Evolutionary conservation across 2,797 vertebrate genomes (phyloP), one percentile per base, ranked within the genome.

Genomic region (Gobio occitaniae): DNA sequence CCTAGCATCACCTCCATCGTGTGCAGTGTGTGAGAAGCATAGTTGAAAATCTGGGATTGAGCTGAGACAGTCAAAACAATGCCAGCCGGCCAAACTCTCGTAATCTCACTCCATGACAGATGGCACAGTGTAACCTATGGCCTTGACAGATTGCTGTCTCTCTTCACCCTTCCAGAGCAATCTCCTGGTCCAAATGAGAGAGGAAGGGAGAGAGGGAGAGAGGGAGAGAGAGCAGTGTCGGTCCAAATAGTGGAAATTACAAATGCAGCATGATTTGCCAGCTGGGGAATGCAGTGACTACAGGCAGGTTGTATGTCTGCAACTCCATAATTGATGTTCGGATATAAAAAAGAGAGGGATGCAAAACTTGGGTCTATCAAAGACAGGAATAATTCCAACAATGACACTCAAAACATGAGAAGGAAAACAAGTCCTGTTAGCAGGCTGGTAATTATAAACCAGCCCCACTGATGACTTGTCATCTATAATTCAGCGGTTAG

Each of bases 51-150:
- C 82, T 90, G 44, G 88, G 77, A 83, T 89, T 91, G 87, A 90
- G 90, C 89, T 92, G 88, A 91, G 78, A 89, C 89, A 91, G 91
- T 89, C 75, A 91, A 90, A 92, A 94, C 95, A 95, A 94, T 93
- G 88, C 90, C 87, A 89, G 88, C 91, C 88, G 84, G 89, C 90
- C 90, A 90, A 87, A 89, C 90, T 92, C 86, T 85, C 82, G 88
- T 94, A 93, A 94, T 94, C 94, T 90, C 90, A 94, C 93, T 85
- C 91, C 89, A 91, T 87, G 92, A 91, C 95, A 95, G 94, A 95
- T 95, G 93, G 93, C 90, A 91, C 92, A 93, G 90, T 82, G 87
- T 92, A 92, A 94, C 94, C 94, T 93, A 87, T 94, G 93, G 90
- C 93, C 93, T 86, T 90, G 91, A 91, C 93, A 95, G 93, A 95